Percentiles rank a stretch among this genome's conserved stretches.
Evolutionary conservation across 2,888 invertebrate genomes (phyloP).

Genomic region (Pollenia amentaria): DNA sequence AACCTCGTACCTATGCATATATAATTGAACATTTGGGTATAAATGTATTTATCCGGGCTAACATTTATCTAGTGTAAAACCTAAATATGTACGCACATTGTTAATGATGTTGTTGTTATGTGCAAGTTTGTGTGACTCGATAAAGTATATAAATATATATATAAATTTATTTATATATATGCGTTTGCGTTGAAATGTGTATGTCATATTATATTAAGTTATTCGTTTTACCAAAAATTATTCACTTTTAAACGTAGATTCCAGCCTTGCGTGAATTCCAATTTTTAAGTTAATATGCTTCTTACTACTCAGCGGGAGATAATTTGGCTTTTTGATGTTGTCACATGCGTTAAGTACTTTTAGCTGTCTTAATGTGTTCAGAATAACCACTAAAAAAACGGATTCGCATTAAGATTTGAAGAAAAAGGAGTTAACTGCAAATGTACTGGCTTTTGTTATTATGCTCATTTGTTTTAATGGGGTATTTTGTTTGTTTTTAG

Average conservation of each 20-base stretch:
- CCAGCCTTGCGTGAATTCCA: constrained; percentile 25
- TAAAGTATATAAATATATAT: not conserved
- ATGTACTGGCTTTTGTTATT: constrained; percentile 38
- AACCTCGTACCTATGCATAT: too few species aligned
- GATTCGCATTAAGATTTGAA: constrained; percentile 4
- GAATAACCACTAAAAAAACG: constrained; percentile 15
- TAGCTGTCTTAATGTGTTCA: constrained; percentile 61
- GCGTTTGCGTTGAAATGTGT: constrained; percentile 11
- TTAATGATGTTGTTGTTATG: constrained; percentile 15
- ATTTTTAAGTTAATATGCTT: constrained; percentile 44
- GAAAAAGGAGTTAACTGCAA: constrained; percentile 9
- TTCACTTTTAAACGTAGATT: constrained; percentile 12
- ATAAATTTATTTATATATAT: too few species aligned
- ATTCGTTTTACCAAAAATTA: constrained; percentile 45
- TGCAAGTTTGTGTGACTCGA: not conserved
- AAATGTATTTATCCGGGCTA: too few species aligned
- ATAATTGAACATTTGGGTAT: too few species aligned
- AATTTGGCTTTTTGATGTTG: constrained; percentile 72
- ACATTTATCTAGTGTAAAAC: too few species aligned
- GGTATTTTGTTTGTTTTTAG: not conserved
- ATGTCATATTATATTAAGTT: constrained; percentile 49
- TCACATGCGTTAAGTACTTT: constrained; percentile 68
- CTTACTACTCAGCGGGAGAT: constrained; percentile 70
- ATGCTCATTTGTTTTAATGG: constrained; percentile 38
- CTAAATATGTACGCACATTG: not conserved